phyloP scores from a whole-genome alignment of 2,113 vertebrate genomes.

The Tyto alba region DNA sequence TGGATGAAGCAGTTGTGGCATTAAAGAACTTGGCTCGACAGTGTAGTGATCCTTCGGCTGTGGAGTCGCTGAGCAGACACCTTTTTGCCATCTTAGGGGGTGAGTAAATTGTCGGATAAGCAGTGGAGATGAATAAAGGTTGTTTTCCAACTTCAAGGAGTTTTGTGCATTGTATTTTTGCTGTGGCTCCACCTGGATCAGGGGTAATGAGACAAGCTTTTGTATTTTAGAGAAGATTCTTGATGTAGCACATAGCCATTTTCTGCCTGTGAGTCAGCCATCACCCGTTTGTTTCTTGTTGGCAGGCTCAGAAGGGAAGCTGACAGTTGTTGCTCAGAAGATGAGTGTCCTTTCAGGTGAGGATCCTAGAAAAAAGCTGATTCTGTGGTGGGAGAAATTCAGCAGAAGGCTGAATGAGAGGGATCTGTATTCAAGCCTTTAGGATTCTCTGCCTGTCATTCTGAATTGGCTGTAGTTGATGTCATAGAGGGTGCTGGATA shows the following conservation, averaged over 20 bases:
- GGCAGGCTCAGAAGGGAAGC: constrained; percentile 95
- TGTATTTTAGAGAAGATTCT: neutral
- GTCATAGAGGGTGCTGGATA: neutral
- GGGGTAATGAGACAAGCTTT: neutral
- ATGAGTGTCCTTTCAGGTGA: constrained; percentile 94
- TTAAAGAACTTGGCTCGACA: constrained; percentile 89
- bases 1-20: constrained; percentile 89
- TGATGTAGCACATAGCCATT: neutral
- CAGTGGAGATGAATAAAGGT: neutral
- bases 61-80: constrained; percentile 84
- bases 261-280: neutral
- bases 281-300: neutral
- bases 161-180: neutral
- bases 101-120: constrained; percentile 46
- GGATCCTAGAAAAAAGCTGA: neutral
- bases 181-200: neutral
- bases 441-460: neutral
- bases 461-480: neutral
- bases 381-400: neutral
- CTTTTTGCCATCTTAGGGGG: constrained; percentile 92
- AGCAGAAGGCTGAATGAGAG: neutral
- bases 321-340: constrained; percentile 92
- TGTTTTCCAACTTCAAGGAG: neutral
- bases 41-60: constrained; percentile 85
- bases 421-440: neutral